These are phyloP conservation scores for Zaprionus africanus DNA, from an alignment of 1,140 invertebrate species.

Conservation along the genomic window DNA sequence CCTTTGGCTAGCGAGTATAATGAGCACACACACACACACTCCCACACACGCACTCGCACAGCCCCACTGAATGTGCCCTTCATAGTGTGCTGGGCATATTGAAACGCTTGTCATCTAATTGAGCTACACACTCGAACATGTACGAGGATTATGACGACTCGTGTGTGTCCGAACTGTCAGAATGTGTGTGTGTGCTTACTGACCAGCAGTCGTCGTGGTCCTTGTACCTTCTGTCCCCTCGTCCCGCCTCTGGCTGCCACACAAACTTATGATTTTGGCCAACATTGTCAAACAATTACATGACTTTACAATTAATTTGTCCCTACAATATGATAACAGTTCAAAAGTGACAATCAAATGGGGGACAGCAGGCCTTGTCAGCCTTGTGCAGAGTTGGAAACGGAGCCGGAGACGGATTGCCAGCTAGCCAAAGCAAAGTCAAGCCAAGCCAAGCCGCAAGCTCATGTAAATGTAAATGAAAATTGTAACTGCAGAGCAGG, in stretches of 20 bases:
- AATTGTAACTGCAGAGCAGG: slow-evolving; percentile 27
- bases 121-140: slow-evolving; percentile 57
- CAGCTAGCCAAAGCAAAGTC: neutral
- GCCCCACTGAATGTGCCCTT: neutral
- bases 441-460: slow-evolving; percentile 12
- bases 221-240: neutral
- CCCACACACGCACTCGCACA: neutral
- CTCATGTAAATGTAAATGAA: slow-evolving; percentile 40
- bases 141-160: slow-evolving; percentile 51
- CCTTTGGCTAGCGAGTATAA: neutral
- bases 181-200: slow-evolving; percentile 4
- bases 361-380: neutral
- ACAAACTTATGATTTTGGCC: slow-evolving; percentile 30
- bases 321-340: slow-evolving; percentile 54
- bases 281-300: slow-evolving; percentile 75
- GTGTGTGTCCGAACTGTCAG: slow-evolving; percentile 13
- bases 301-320: slow-evolving; percentile 76
- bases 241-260: slow-evolving; percentile 11
- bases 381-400: neutral
- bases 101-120: slow-evolving; percentile 63
- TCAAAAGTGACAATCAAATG: slow-evolving; percentile 38
- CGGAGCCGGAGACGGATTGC: neutral
- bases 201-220: neutral
- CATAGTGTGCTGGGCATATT: slow-evolving; percentile 22
- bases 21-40: neutral